Conservation (phyloP, 1,140 invertebrate genomes). For the Mercenaria mercenaria region DNA sequence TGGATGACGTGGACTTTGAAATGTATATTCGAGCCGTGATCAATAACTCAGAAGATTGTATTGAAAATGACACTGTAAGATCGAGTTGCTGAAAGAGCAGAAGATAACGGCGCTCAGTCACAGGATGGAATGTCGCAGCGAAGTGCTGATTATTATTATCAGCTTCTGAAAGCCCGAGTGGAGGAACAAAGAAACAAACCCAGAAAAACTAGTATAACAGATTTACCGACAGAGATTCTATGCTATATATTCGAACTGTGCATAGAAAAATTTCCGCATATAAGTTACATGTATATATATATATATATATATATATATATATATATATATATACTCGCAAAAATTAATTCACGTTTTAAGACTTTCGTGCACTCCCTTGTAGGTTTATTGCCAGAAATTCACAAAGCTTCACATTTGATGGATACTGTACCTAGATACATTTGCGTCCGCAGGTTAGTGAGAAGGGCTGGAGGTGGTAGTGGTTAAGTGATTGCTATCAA, state of each 20-base stretch:
- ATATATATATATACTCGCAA: background rate
- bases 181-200: background rate
- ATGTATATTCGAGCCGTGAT: background rate
- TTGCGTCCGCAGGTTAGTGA: background rate
- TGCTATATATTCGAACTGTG: too few species aligned
- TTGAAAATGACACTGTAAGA: background rate
- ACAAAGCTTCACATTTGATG: background rate
- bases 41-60: background rate
- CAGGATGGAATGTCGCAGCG: too few species aligned
- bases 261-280: background rate
- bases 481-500: background rate
- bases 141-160: too few species aligned
- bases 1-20: background rate
- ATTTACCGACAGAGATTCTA: too few species aligned
- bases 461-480: background rate
- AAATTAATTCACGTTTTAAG: background rate
- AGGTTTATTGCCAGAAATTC: background rate
- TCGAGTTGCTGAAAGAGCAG: background rate
- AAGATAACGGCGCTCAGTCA: too few species aligned
- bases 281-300: too few species aligned
- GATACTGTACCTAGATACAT: background rate
- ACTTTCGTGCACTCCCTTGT: background rate
- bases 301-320: too few species aligned
- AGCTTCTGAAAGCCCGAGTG: too few species aligned
- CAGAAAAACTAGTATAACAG: background rate